A percentile compares a stretch with the other conserved stretches of the same genome.
These are phyloP conservation scores for Drosophila ambigua DNA, from an alignment of 1,140 invertebrate species.

Conservation along the genomic window DNA sequence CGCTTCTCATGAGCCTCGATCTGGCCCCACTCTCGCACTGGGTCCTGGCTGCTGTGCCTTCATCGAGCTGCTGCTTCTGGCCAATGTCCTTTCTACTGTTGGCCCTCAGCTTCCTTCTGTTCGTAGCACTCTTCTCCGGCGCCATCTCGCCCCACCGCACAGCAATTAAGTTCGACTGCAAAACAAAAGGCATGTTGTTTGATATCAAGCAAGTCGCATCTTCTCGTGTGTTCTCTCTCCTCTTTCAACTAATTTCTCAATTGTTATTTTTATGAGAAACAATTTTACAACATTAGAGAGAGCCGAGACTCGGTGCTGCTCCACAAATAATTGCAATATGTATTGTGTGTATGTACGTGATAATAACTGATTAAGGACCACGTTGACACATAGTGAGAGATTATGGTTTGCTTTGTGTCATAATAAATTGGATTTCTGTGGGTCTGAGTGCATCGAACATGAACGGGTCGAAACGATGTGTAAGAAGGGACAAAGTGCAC, in stretches of 20 bases:
- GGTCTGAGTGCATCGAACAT: neutral
- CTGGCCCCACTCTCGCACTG: slow-evolving; percentile 3
- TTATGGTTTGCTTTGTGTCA: slow-evolving; percentile 29
- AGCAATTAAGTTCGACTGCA: slow-evolving; percentile 80
- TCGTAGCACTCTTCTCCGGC: neutral
- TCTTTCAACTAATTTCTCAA: slow-evolving; percentile 58
- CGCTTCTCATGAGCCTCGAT: slow-evolving; percentile 45
- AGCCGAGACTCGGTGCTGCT: slow-evolving; percentile 17
- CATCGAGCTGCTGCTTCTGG: slow-evolving; percentile 15
- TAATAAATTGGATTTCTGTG: slow-evolving; percentile 36
- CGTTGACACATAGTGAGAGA: slow-evolving; percentile 50
- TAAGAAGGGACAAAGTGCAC: slow-evolving; percentile 6
- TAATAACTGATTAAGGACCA: slow-evolving; percentile 73
- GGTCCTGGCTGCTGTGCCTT: neutral
- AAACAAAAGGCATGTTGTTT: slow-evolving; percentile 80
- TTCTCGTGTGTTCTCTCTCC: neutral
- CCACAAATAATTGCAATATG: slow-evolving; percentile 40
- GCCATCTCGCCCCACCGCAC: slow-evolving; percentile 14
- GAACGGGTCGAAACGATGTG: too few relatives aligned
- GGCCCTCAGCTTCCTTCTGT: neutral
- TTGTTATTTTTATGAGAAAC: slow-evolving; percentile 63
- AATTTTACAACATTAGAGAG: slow-evolving; percentile 69
- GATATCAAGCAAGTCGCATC: slow-evolving; percentile 52
- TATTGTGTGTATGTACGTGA: slow-evolving; percentile 12
- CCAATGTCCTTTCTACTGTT: slow-evolving; percentile 7